Base-by-base conservation (phyloP, 2,797 vertebrate genomes). In the Artibeus lituratus region DNA sequence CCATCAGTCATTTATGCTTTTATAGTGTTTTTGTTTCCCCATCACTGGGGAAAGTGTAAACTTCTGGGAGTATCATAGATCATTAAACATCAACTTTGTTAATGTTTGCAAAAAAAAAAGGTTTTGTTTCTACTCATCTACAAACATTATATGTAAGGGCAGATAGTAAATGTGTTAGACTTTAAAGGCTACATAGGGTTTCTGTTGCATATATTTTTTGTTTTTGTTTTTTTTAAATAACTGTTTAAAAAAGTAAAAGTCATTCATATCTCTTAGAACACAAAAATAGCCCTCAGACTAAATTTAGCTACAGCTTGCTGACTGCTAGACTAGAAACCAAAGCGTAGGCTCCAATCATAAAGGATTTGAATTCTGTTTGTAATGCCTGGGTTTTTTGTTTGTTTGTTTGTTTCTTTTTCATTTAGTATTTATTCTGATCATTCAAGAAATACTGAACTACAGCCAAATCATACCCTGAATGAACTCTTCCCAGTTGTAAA, bases 381-480 rank as follows among this genome's bases (percentile, higher is more conserved):
- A 65, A 76, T 93, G 26, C 21, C 24, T 78, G 18, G 51, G 19
- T 10, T 72, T 69, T n/a, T 69, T 32, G n/a, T n/a, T n/a, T n/a
- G n/a, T 16, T 18, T 32, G 4, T 65, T 62, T 62, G 35, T 74
- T 90, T 44, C 22, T 11, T 81, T 89, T 84, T 92, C n/a, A 32
- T 49, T 90, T 95, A 37, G 10, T 90, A 62, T 94, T 82, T 90
- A 62, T 94, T 82, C 65, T 96, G 39, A 24, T 92, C 53, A 87
- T 74, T 90, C 32, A 84, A 24, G 24, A 95, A 87, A 73, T 90
- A 87, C 10, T 67, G 73, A 81, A 94, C 32, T 80, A 47, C 4
- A 81, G 62, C 12, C 94, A 90, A 87, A 77, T 83, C 73, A 78
- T 78, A 90, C 10, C 44, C 76, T 80, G 29, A 90, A 26, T 70